phyloP scores from a whole-genome alignment of 2,888 invertebrate genomes.

The Cerastoderma edule region DNA sequence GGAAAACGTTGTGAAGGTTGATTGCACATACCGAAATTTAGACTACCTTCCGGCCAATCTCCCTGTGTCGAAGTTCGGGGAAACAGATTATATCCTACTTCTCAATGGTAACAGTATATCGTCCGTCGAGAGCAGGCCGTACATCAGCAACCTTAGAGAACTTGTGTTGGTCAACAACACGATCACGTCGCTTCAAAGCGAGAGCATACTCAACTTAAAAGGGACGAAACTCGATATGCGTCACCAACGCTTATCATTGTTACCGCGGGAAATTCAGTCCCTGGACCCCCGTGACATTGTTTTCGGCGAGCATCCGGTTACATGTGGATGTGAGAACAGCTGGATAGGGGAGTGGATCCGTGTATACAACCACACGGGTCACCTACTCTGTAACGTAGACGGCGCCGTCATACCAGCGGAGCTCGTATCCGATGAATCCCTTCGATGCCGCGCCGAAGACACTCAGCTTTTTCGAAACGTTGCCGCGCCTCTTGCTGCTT shows the following conservation, averaged over 20 bases:
- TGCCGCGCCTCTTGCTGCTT: not conserved
- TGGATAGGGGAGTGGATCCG: conserved; percentile 47
- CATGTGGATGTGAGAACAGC: conserved; percentile 33
- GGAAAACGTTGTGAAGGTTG: conserved; percentile 23
- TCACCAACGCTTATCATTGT: conserved; percentile 10
- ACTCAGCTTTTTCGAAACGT: not conserved
- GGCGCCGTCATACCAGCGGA: conserved; percentile 3
- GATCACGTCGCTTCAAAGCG: conserved; percentile 4
- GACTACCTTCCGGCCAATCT: conserved; percentile 24
- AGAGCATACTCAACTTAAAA: not conserved
- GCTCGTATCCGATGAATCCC: not conserved
- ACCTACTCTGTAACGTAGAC: conserved; percentile 19
- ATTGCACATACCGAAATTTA: conserved; percentile 28
- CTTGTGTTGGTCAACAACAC: conserved; percentile 24
- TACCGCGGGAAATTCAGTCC: conserved; percentile 11
- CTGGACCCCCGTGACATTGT: conserved; percentile 18
- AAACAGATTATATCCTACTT: conserved; percentile 23
- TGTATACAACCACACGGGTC: not conserved
- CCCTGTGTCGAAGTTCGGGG: conserved; percentile 34
- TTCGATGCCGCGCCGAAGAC: not conserved
- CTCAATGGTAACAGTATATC: conserved; percentile 29
- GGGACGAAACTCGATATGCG: conserved; percentile 10
- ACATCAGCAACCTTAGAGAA: conserved; percentile 20
- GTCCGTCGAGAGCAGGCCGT: conserved; percentile 15
- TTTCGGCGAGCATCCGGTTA: conserved; percentile 30